phyloP scores from a whole-genome alignment of 2,797 vertebrate genomes.

The Hirundo rustica region DNA sequence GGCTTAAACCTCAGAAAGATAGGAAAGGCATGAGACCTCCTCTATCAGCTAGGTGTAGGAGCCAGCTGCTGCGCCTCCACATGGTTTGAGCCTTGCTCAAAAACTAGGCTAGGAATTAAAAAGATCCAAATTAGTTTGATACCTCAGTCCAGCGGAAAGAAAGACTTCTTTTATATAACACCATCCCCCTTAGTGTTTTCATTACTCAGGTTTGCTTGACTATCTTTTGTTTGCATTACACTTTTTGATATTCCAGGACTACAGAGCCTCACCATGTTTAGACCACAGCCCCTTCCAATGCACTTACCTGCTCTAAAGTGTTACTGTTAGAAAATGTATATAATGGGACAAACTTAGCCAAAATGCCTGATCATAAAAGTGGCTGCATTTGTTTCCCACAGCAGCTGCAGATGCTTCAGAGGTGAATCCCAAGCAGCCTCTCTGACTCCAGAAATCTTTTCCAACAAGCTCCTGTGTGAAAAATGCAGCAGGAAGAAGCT shows the following conservation, averaged over 20 bases:
- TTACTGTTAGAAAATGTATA: background rate
- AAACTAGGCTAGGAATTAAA: background rate
- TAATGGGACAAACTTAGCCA: background rate
- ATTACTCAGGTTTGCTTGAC: background rate
- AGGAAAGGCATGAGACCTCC: rapidly evolving
- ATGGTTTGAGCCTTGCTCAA: background rate
- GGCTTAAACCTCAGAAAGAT: background rate
- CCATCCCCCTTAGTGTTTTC: rapidly evolving
- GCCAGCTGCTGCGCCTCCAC: background rate
- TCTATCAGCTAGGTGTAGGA: background rate
- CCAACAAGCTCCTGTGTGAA: background rate
- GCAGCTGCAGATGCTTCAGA: background rate
- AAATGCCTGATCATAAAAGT: background rate
- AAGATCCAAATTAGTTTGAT: background rate
- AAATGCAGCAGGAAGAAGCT: background rate
- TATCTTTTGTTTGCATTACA: background rate
- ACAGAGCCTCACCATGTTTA: background rate
- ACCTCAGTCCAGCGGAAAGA: background rate
- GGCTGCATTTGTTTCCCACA: background rate
- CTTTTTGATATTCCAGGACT: background rate
- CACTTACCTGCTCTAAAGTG: background rate
- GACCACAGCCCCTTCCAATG: background rate
- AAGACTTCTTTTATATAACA: background rate
- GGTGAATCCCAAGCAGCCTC: background rate
- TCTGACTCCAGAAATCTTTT: background rate